A percentile compares a stretch with the other conserved stretches of the same genome.
Conservation (phyloP, 2,113 vertebrate genomes). For the Cinclus cinclus region DNA sequence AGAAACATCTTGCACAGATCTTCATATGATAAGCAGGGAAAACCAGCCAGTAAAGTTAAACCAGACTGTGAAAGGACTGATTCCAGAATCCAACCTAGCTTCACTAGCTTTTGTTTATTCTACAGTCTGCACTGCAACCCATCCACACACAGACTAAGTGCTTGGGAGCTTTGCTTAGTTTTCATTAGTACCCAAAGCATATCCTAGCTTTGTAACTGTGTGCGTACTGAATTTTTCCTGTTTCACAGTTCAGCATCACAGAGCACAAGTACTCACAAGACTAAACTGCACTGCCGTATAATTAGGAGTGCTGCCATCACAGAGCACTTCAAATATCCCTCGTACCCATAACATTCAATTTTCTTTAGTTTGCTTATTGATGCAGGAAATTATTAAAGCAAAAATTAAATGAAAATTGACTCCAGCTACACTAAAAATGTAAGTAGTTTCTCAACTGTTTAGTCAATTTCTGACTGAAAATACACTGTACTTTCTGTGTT, state of each 20-base stretch:
- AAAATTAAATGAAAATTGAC: neutral
- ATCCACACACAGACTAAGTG: neutral
- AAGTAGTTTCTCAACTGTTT: neutral
- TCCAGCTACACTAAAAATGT: neutral
- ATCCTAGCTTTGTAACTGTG: neutral
- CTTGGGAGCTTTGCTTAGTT: neutral
- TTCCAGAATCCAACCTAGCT: neutral
- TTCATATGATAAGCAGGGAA: neutral
- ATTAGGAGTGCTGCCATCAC: neutral
- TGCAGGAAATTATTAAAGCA: neutral
- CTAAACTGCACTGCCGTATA: neutral
- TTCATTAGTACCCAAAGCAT: neutral
- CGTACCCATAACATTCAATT: neutral
- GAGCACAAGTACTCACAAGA: neutral
- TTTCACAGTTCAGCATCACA: neutral
- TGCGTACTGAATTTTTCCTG: neutral
- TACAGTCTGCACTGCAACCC: neutral
- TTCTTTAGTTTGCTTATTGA: conserved; percentile 40
- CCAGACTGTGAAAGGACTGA: neutral
- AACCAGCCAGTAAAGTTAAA: neutral
- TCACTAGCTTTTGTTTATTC: neutral
- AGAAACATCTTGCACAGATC: neutral
- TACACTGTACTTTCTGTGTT: neutral
- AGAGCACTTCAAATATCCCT: neutral
- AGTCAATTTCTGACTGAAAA: neutral